Conservation (phyloP, 2,888 invertebrate genomes). For the Pseudanteris insignis region DNA sequence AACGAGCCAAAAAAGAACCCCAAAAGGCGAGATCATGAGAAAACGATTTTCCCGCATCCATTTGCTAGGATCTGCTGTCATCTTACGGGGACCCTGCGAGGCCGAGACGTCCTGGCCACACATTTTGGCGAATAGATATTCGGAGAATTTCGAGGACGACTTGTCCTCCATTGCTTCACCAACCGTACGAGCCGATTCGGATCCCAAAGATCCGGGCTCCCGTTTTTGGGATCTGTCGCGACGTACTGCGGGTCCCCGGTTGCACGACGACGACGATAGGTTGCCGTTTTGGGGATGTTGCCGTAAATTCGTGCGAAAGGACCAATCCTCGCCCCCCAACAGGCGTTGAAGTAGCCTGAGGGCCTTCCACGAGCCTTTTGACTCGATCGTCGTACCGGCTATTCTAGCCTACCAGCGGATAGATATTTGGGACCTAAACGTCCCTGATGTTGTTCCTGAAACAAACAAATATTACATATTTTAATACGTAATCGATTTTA, state of each 20-base stretch:
- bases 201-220: constrained; percentile 54
- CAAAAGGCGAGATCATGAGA: constrained; percentile 80
- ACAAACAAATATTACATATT: constrained; percentile 4
- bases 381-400: constrained; percentile 60
- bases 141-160: constrained; percentile 72
- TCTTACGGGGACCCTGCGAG: constrained; percentile 73
- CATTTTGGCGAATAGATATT: constrained; percentile 84
- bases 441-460: constrained; percentile 30
- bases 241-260: constrained; percentile 65
- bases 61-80: constrained; percentile 72
- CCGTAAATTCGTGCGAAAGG: constrained; percentile 63
- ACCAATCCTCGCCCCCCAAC: constrained; percentile 60
- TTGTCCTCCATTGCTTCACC: constrained; percentile 64
- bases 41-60: constrained; percentile 82
- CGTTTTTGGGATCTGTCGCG: constrained; percentile 63
- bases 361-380: constrained; percentile 56
- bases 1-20: constrained; percentile 79
- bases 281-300: constrained; percentile 66
- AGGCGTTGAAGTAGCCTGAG: constrained; percentile 58
- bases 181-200: constrained; percentile 53
- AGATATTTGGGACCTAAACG: constrained; percentile 35
- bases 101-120: constrained; percentile 68
- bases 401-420: constrained; percentile 31
- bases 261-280: constrained; percentile 65
- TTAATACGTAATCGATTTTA: constrained; percentile 1